Evolutionary conservation across 2,797 vertebrate species (phyloP), one percentile per base, ranked within the genome.

Genomic region (Hylomyscus alleni): DNA sequence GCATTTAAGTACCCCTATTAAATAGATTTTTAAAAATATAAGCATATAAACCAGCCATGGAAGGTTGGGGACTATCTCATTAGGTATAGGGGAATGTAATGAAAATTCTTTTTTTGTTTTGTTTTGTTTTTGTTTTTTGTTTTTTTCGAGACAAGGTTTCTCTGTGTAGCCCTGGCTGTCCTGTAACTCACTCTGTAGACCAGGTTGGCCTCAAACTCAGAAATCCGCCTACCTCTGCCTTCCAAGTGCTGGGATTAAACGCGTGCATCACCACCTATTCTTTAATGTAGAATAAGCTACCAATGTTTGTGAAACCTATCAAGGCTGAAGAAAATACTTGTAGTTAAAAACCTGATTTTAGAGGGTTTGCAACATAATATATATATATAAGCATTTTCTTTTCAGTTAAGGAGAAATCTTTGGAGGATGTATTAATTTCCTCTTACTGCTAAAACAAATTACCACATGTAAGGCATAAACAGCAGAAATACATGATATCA

Each of bases 301-400:
- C 9, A 24, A 15, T 86, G 40, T 58, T 62, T 90, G 50, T 75
- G 40, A 86, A 96, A 76, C 8, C 4, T 4, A 40, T 69, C 15
- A 90, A 92, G 47, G 0, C 26, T n/a, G 5, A 5, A 11, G 1
- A 60, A 86, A 65, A 37, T 89, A 13, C 19, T 40, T 86, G 31
- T 10, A 62, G 24, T 4, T 62, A 26, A 56, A 82, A 29, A 76
- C 0, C 8, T 92, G 20, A 72, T 72, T 10, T 92, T 5, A 37
- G 7, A 26, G 47, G 4, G 6, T 91, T 65, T 67, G 11, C 29
- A 90, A 72, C 20, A 47, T 6, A 62, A 50, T 58, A 2, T 52
- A 52, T 52, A 52, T 44, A 44, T 76, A 6, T 62, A 62, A 58
- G 67, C 6, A 47, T 84, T 83, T 95, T 60, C 87, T 95, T 96